Conservation (phyloP, 2,888 invertebrate species). For the Notocelia uddmanniana region DNA sequence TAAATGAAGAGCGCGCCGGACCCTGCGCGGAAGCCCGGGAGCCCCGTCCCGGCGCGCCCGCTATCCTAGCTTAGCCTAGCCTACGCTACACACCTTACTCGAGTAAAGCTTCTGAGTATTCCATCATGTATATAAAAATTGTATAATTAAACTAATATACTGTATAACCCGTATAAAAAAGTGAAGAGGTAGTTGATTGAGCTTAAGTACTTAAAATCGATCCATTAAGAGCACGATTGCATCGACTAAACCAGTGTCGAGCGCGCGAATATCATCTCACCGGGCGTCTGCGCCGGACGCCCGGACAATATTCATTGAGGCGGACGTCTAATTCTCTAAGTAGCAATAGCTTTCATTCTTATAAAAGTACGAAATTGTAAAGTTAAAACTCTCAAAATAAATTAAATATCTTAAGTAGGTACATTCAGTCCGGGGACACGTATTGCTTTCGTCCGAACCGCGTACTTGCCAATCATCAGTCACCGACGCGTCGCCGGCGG, state of each 20-base stretch:
- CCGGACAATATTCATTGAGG: slow-evolving; percentile 59
- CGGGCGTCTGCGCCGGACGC: slow-evolving; percentile 28
- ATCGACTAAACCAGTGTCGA: slow-evolving; percentile 61
- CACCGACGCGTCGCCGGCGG: slow-evolving; percentile 68
- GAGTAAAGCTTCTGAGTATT: slow-evolving; percentile 86
- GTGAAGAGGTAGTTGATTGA: slow-evolving; percentile 85
- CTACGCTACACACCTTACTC: slow-evolving; percentile 81
- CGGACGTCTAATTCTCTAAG: slow-evolving; percentile 72
- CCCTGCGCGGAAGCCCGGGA: slow-evolving; percentile 73
- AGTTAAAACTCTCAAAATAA: slow-evolving; percentile 84
- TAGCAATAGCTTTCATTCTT: slow-evolving; percentile 67
- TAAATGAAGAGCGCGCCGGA: slow-evolving; percentile 75
- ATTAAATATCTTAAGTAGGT: slow-evolving; percentile 84
- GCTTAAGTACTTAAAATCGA: slow-evolving; percentile 84
- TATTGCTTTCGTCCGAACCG: slow-evolving; percentile 78
- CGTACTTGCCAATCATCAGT: slow-evolving; percentile 67
- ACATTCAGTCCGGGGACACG: slow-evolving; percentile 79
- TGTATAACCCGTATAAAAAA: slow-evolving; percentile 86
- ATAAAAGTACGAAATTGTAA: slow-evolving; percentile 82
- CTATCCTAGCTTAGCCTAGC: slow-evolving; percentile 61
- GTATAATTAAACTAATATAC: slow-evolving; percentile 85
- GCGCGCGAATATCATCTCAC: slow-evolving; percentile 48
- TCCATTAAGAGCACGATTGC: slow-evolving; percentile 73
- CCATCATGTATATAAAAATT: slow-evolving; percentile 82
- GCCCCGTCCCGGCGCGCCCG: slow-evolving; percentile 74